phyloP scores from a whole-genome alignment of 2,113 vertebrate species.

The Gobiocypris rarus region DNA sequence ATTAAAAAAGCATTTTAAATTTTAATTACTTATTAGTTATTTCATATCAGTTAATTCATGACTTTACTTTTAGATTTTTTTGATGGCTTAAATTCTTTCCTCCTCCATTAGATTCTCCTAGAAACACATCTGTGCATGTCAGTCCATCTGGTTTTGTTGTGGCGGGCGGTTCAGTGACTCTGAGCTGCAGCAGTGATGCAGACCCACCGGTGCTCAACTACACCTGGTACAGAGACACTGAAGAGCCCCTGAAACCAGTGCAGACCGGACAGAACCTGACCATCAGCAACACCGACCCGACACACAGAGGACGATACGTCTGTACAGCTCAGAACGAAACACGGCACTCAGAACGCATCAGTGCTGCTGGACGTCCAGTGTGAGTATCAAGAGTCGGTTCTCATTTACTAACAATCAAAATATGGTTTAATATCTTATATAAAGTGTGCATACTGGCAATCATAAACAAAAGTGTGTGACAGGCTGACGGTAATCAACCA shows the following conservation, averaged over 20 bases:
- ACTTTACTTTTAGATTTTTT: too few relatives aligned
- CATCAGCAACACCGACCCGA: too few relatives aligned
- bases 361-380: slow-evolving; percentile 26
- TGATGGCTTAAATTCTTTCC: too few relatives aligned
- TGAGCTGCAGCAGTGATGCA: background rate
- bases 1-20: too few relatives aligned
- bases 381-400: background rate
- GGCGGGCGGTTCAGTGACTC: slow-evolving; percentile 1
- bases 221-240: slow-evolving; percentile 12
- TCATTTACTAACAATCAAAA: background rate
- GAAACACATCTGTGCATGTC: background rate
- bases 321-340: slow-evolving; percentile 5
- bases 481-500: too few relatives aligned
- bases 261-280: too few relatives aligned
- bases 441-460: too few relatives aligned
- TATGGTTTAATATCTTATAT: too few relatives aligned
- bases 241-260: too few relatives aligned
- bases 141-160: background rate
- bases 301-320: background rate
- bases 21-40: too few relatives aligned
- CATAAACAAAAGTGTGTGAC: too few relatives aligned
- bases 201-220: slow-evolving; percentile 22
- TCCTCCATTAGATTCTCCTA: slow-evolving; percentile 9
- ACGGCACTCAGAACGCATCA: background rate
- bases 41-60: background rate